Evolutionary conservation across 1,140 invertebrate species (phyloP), one percentile per base, ranked within the genome.

Genomic region (Aplysia californica): DNA sequence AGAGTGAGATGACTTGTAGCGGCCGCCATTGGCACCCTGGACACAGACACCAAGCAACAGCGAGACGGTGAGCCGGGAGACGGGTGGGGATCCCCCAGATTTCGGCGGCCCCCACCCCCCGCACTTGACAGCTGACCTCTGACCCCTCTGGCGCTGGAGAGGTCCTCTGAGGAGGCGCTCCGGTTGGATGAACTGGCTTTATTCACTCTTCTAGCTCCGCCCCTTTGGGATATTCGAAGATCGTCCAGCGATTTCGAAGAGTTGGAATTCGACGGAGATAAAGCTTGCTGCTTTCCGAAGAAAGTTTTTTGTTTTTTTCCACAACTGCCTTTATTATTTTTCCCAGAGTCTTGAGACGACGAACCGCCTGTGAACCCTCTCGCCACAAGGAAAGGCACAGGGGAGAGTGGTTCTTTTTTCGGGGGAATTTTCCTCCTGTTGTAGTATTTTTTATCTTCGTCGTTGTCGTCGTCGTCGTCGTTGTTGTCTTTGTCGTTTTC

Each of bases 1-100:
- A 75, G 31, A n/a, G 72, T 75, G n/a, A 75, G 41, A 61, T 75
- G 72, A 23, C 72, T 75, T 23, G 72, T 66, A n/a, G 72, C 72
- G 4, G 72, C 72, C 3, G 72, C 72, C 72, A 75, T 75, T 18
- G 72, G 72, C n/a, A 75, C 72, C 3, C 72, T n/a, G 0, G 72
- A 75, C 1, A 75, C 72, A 33, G 72, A 75, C 56, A 75, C 72
- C 35, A 75, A 41, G 41, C 72, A 75, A 39, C 72, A 75, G 20
- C 39, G 72, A 18, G 72, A 75, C 1, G 72, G 72, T 0, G 72
- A 75, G 39, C 61, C 61, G 18, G 72, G 39, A 20, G 72, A 75
- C 1, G 58, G 38, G 23, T 31, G 31, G 31, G 38, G 55, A 4
- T 39, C 59, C 21, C 29, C 36, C 0, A 39, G 38, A 20, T 50